Evolutionary conservation across 1,140 invertebrate genomes (phyloP), one percentile per base, ranked within the genome.

Genomic region (Aphelinus certus): DNA sequence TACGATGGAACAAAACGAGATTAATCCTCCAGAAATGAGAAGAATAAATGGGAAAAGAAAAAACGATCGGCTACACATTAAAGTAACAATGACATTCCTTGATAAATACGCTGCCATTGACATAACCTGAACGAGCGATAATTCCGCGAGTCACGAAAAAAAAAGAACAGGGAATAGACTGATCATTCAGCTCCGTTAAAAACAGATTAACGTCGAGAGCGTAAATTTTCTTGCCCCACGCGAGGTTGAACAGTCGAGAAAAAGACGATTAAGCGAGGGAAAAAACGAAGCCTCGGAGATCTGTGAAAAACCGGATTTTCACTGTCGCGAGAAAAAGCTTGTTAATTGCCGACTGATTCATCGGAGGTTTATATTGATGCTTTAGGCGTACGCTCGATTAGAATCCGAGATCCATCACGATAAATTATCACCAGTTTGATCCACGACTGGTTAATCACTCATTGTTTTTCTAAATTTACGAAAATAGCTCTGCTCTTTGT

Each of bases 221-320:
- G 42, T 43, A 43, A 45, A 60, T 60, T 60, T 60, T 43, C 58
- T 60, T 7, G 58, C 58, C 26, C 26, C 26, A 26, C 26, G 26
- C 26, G 26, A 26, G 26, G 26, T 26, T 26, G 26, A 26, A 26
- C 26, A 26, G 26, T 26, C 26, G 26, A 26, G 26, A 26, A 26
- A 26, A 26, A 26, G 26, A 26, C 26, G 26, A 26, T 26, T 26
- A 43, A 60, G 26, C 58, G 42, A 60, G 58, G 58, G 2, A 9
- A 2, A n/a, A 60, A 45, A 45, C 26, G 26, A 60, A 5, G 45
- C 5, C 42, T 45, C 42, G 55, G 45, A 45, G 42, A 68, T 57
- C 7, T 45, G 7, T 58, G 57, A 61, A 70, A 26, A 70, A 70
- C 26, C 45, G 57, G 47, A 69, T 60, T 69, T 58, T 60, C n/a